These are phyloP conservation scores for Caenorhabditis sp. DNA, from an alignment of 2,888 invertebrate species.

Conservation along the genomic window DNA sequence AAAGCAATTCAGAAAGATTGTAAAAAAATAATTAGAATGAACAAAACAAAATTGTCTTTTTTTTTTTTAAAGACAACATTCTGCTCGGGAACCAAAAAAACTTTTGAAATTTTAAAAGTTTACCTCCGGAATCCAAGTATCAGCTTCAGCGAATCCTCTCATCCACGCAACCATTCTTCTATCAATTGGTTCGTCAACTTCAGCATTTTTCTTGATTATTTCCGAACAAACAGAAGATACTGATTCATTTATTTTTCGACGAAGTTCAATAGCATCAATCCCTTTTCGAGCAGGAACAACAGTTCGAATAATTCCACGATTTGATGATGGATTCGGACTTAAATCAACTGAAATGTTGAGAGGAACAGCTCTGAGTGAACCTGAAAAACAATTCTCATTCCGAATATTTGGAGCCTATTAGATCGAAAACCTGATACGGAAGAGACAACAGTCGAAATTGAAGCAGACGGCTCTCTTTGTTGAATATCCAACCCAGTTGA, in stretches of 20 bases:
- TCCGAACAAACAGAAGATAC: constrained; percentile 14
- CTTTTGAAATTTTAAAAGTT: not conserved
- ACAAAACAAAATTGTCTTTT: too few species aligned
- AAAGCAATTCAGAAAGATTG: too few species aligned
- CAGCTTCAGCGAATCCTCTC: constrained; percentile 33
- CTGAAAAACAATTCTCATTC: not conserved
- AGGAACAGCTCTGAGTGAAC: not conserved
- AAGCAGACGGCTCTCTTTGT: not conserved
- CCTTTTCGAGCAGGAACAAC: constrained; percentile 18
- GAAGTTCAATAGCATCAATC: constrained; percentile 30
- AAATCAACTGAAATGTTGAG: not conserved
- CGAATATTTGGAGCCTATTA: not conserved
- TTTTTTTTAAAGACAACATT: too few species aligned
- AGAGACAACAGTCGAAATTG: not conserved
- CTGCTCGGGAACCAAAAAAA: not conserved
- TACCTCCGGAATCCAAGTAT: constrained; percentile 36
- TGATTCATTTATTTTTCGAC: constrained; percentile 25
- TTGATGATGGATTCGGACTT: not conserved
- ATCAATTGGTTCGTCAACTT: constrained; percentile 25
- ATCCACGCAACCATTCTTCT: constrained; percentile 30
- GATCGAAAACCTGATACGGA: constrained; percentile 2
- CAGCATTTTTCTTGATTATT: constrained; percentile 15
- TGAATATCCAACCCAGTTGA: not conserved
- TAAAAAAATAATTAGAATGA: too few species aligned
- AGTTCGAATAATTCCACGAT: constrained; percentile 12